Percentiles rank a stretch among this genome's conserved stretches.
Evolutionary conservation across 92 coral and sea anemone species (phyloP).

Genomic region (Micromussa lordhowensis): DNA sequence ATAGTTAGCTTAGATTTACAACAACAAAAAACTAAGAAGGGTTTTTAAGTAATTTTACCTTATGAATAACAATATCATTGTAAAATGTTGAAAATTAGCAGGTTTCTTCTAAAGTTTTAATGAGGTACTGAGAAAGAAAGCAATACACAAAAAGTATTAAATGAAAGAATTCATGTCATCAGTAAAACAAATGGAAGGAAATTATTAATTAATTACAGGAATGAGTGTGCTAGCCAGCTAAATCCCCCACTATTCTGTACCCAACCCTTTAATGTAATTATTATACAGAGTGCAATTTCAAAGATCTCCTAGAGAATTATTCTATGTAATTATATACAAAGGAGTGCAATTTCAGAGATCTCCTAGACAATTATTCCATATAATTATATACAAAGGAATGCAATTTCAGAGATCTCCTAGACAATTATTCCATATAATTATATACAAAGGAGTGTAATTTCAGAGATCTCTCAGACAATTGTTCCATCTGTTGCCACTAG

Average conservation of each 20-base stretch:
- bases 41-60: neutral
- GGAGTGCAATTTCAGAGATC: no score
- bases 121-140: neutral
- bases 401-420: neutral
- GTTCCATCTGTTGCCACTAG: neutral
- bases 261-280: neutral
- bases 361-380: no score
- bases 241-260: neutral
- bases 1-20: neutral
- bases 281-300: neutral
- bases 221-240: neutral
- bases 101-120: neutral
- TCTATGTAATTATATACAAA: no score
- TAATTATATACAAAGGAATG: neutral
- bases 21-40: neutral
- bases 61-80: no score
- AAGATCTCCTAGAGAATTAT: no score
- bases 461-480: neutral
- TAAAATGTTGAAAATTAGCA: neutral
- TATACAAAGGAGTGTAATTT: neutral
- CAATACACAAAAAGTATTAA: neutral
- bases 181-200: neutral
- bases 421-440: no score
- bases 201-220: neutral
- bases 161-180: neutral